Evolutionary conservation across 2,797 vertebrate species (phyloP), one percentile per base, ranked within the genome.

Genomic region (Diplodus puntazzo): DNA sequence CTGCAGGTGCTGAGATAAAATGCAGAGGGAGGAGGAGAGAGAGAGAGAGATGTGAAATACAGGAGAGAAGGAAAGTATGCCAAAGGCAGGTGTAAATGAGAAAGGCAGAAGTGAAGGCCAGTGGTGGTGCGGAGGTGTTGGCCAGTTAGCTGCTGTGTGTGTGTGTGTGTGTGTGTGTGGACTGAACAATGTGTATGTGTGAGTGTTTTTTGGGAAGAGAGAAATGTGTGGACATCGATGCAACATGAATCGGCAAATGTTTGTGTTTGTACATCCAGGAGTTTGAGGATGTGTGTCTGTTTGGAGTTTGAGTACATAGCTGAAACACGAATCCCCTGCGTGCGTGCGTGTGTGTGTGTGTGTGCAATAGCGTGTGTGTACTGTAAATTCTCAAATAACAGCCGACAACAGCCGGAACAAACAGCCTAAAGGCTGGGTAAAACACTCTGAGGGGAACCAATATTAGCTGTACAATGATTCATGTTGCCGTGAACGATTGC

Each of bases 1-100:
- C 83, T 83, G 81, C 79, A 88, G 86, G 80, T 84, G 81, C 27
- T 57, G 73, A 74, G 75, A 85, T 68, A 76, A 81, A 90, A 87
- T 79, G 78, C 77, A 77, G 55, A 72, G 8, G 53, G 25, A 81
- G 53, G 60, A n/a, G n/a, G 21, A 7, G 34, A 39, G 34, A 78
- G 63, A 73, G 21, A 55, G 50, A 72, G 66, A 57, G 45, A 84
- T 52, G 27, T 65, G 67, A 78, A 86, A 82, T 74, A 69, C 42
- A 79, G 58, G 39, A 77, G 64, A 64, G 65, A 67, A 43, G 71
- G 67, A 68, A 69, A 48, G n/a, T 58, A 43, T 59, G 82, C 82
- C 65, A 64, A 73, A 81, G 65, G 75, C 61, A 78, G 49, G 21
- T 42, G 62, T 61, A 83, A 89, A 89, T 74, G 30, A 85, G 71